These are phyloP conservation scores for Megaceryle alcyon DNA, from an alignment of 2,797 vertebrate species.

Conservation along the genomic window DNA sequence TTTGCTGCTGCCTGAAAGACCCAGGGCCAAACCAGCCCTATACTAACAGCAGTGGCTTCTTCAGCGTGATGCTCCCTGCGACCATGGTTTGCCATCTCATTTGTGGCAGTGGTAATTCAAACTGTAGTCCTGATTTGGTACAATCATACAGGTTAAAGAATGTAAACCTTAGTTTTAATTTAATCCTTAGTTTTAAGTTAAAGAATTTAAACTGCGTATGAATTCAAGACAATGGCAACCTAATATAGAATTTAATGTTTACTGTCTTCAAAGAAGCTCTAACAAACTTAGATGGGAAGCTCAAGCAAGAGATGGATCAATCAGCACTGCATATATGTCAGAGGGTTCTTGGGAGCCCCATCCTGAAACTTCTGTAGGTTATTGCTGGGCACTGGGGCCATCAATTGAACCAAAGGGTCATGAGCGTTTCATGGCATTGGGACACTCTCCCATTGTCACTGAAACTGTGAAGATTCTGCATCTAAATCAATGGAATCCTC, in stretches of 20 bases:
- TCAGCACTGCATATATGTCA: background rate
- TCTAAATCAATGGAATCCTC: background rate
- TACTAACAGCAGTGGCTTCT: background rate
- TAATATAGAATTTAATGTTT: conserved; percentile 20
- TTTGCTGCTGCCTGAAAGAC: background rate
- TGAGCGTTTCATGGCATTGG: background rate
- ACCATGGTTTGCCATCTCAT: background rate
- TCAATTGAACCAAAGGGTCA: background rate
- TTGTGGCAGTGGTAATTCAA: background rate
- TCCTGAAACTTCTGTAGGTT: background rate
- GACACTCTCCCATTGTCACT: background rate
- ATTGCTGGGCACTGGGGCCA: background rate
- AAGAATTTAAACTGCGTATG: background rate
- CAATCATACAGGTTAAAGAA: background rate
- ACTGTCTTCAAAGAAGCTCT: background rate
- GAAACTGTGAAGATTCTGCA: background rate
- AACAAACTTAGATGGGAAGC: background rate
- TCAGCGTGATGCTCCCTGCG: background rate
- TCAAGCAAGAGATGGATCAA: background rate
- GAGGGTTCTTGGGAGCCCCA: background rate
- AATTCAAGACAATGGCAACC: background rate
- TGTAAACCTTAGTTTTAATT: background rate
- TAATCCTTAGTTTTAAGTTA: no score
- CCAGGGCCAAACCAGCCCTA: background rate
- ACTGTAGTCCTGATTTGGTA: background rate